These are phyloP conservation scores for Tetramorium bicarinatum DNA, from an alignment of 2,888 invertebrate species.

Conservation along the genomic window DNA sequence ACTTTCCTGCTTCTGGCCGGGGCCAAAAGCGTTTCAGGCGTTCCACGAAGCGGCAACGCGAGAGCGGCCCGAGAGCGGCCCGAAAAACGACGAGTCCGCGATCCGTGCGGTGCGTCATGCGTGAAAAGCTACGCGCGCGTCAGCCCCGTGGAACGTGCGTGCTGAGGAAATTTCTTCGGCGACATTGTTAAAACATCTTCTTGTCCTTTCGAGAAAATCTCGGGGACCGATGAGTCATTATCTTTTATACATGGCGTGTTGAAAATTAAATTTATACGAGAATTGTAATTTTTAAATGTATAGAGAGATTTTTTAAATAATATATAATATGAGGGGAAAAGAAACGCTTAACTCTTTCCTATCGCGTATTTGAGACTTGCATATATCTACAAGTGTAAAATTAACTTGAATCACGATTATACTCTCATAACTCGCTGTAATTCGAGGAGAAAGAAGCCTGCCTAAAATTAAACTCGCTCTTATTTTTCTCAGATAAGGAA, in stretches of 20 bases:
- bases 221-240: background rate
- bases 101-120: constrained; percentile 73
- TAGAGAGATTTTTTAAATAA: background rate
- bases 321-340: background rate
- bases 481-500: constrained; percentile 66
- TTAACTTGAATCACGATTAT: constrained; percentile 2
- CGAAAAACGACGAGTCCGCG: constrained; percentile 70
- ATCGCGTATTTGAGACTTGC: background rate
- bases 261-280: background rate
- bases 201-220: constrained; percentile 16
- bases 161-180: constrained; percentile 68
- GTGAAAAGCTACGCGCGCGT: constrained; percentile 75
- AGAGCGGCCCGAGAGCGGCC: constrained; percentile 45
- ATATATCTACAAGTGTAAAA: background rate
- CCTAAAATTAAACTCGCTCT: background rate
- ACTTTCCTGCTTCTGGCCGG: constrained; percentile 69
- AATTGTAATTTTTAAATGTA: background rate
- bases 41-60: constrained; percentile 72
- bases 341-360: background rate
- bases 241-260: background rate
- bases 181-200: background rate
- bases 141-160: constrained; percentile 71
- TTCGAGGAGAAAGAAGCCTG: background rate
- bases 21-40: constrained; percentile 77
- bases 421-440: background rate